Percentiles rank a stretch among this genome's conserved stretches.
These are phyloP conservation scores for Lepidocolaptes lacrymiger DNA, from an alignment of 2,797 vertebrate genomes.

Conservation along the genomic window DNA sequence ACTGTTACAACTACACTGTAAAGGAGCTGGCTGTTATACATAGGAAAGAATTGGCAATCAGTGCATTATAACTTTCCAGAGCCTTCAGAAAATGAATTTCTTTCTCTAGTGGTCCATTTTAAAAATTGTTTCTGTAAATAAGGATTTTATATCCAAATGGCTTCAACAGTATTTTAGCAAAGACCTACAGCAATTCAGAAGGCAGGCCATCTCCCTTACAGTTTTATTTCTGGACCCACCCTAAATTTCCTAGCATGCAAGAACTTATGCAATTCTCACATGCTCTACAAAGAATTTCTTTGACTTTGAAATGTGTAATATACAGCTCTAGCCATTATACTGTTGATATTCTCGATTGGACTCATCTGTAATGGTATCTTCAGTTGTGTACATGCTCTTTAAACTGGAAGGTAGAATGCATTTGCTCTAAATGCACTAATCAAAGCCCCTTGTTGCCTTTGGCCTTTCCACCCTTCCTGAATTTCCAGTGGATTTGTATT, in stretches of 20 bases:
- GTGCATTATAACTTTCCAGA: neutral
- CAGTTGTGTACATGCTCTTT: neutral
- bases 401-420: neutral
- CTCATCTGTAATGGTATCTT: neutral
- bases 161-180: neutral
- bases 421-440: neutral
- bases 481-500: neutral
- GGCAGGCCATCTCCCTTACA: neutral
- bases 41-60: neutral
- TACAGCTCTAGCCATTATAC: neutral
- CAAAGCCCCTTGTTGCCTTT: neutral
- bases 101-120: neutral
- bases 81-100: neutral
- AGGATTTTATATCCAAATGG: neutral
- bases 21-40: neutral
- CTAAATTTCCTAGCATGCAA: neutral
- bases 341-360: neutral
- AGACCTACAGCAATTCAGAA: neutral
- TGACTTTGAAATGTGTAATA: neutral
- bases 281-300: slow-evolving; percentile 31
- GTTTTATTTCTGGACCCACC: neutral
- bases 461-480: neutral
- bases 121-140: neutral
- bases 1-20: neutral
- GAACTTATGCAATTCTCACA: neutral